Evolutionary conservation across 2,113 vertebrate genomes (phyloP).

Genomic region (Turdus rufiventris): DNA sequence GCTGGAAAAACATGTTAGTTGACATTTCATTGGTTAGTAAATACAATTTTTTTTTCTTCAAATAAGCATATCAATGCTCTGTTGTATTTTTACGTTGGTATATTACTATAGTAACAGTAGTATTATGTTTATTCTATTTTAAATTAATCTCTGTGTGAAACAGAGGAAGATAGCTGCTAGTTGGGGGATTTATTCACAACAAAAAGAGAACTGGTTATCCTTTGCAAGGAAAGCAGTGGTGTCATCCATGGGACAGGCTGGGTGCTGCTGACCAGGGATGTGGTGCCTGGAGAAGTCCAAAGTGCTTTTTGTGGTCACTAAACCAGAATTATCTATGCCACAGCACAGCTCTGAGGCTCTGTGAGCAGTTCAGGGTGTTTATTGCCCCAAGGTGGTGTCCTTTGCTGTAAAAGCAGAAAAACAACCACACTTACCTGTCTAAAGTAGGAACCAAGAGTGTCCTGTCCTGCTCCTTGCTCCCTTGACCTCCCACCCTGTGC

Average conservation of each 20-base stretch:
- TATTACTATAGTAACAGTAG: not conserved
- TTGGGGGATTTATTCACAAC: not conserved
- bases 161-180: not conserved
- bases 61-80: not conserved
- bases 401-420: not conserved
- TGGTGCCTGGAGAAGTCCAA: not conserved
- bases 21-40: not conserved
- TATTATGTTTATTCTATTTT: not conserved
- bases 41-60: not conserved
- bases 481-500: not conserved
- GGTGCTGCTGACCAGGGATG: not conserved
- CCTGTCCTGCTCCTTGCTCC: not conserved
- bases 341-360: rapidly evolving
- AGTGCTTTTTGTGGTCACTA: not conserved
- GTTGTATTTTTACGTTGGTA: not conserved
- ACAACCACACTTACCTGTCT: not conserved
- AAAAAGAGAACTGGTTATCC: not conserved
- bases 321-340: not conserved
- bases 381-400: not conserved
- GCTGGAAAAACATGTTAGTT: not conserved
- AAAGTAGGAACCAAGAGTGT: not conserved
- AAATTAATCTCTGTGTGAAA: not conserved
- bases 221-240: not conserved
- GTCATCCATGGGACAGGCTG: not conserved
- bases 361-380: not conserved